These are phyloP conservation scores for Pseudochirops cupreus DNA, from an alignment of 2,797 vertebrate species.

Conservation along the genomic window DNA sequence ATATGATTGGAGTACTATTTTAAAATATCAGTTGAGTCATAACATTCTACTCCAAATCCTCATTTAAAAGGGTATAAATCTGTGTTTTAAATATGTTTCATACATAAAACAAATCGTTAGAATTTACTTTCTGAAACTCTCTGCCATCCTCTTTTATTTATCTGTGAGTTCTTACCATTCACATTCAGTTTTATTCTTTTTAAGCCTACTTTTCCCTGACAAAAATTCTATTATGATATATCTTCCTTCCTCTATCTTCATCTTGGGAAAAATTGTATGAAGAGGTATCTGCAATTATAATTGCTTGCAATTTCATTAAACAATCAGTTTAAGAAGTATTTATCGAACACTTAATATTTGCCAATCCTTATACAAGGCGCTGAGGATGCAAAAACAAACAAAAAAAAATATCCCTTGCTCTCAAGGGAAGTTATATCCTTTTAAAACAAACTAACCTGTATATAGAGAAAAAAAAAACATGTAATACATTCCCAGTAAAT, in stretches of 20 bases:
- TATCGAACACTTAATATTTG: not conserved
- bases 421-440: not conserved
- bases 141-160: not conserved
- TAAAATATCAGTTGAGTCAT: not conserved
- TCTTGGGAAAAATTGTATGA: not conserved
- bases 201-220: not conserved
- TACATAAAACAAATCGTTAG: not conserved
- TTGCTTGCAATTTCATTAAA: not conserved
- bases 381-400: not conserved
- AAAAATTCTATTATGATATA: not conserved
- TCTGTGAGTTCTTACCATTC: not conserved
- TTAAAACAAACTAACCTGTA: not conserved
- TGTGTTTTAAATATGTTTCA: not conserved
- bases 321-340: not conserved
- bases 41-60: not conserved
- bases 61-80: not conserved
- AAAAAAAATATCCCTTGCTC: not conserved
- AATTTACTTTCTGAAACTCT: not conserved
- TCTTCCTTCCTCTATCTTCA: not conserved
- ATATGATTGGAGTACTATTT: not conserved
- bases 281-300: not conserved
- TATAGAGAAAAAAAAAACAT: not conserved
- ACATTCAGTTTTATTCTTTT: not conserved
- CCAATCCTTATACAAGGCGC: not conserved
- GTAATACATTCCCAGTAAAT: not conserved